Percentiles rank a stretch among this genome's conserved stretches.
Conservation (phyloP, 2,888 invertebrate genomes). For the Entomobrya multifasciata region DNA sequence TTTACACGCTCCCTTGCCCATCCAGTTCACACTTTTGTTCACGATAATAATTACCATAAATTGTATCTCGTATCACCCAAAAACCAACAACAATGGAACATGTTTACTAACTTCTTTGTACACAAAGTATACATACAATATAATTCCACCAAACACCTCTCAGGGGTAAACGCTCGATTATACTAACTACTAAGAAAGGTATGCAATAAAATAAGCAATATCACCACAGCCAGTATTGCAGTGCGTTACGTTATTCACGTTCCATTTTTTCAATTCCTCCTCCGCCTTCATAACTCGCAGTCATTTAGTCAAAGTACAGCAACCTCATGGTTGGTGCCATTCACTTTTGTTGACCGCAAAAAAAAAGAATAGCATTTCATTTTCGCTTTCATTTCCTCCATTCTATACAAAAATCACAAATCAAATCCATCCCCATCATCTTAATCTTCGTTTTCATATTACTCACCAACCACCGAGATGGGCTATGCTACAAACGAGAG, state of each 20-base stretch:
- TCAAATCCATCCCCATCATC: conserved; percentile 4
- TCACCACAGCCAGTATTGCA: background rate
- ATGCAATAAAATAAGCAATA: background rate
- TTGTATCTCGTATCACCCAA: conserved; percentile 39
- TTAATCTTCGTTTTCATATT: conserved; percentile 1
- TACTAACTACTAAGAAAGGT: background rate
- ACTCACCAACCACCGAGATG: background rate
- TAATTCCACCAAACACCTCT: background rate
- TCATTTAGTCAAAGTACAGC: background rate
- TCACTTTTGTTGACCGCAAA: conserved; percentile 52
- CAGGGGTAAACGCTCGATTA: conserved; percentile 27
- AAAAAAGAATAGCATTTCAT: conserved; percentile 21
- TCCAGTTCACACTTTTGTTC: conserved; percentile 31
- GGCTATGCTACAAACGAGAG: conserved; percentile 50
- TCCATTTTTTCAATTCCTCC: conserved; percentile 49
- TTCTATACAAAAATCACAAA: conserved; percentile 15
- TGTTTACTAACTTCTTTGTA: background rate
- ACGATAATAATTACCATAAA: conserved; percentile 36
- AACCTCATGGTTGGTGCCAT: conserved; percentile 24
- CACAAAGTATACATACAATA: background rate
- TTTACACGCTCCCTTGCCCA: conserved; percentile 42
- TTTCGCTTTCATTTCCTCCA: conserved; percentile 57
- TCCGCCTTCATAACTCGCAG: background rate
- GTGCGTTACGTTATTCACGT: conserved; percentile 49
- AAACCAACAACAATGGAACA: conserved; percentile 24